These are phyloP conservation scores for Recurvirostra avosetta DNA, from an alignment of 2,113 vertebrate genomes.

Conservation along the genomic window DNA sequence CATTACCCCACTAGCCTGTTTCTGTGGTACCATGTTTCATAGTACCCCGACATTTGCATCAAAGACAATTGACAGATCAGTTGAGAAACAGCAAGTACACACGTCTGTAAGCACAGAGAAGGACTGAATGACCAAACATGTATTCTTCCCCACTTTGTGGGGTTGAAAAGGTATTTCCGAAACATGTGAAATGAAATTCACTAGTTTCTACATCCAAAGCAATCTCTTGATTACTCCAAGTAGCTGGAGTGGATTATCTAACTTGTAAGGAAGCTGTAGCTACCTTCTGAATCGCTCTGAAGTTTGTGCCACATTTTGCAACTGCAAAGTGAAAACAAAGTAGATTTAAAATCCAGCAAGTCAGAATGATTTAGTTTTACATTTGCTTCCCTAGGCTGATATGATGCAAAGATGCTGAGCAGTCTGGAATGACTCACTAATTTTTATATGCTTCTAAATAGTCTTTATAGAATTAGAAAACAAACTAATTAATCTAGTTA, in stretches of 20 bases:
- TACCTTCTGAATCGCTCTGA: background rate
- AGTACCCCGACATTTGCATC: background rate
- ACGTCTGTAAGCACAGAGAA: background rate
- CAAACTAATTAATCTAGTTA: background rate
- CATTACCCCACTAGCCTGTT: background rate
- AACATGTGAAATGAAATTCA: background rate
- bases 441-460: background rate
- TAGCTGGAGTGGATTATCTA: background rate
- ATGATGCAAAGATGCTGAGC: background rate
- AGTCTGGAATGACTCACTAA: background rate
- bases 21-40: background rate
- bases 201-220: background rate
- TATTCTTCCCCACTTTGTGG: background rate
- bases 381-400: background rate
- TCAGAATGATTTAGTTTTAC: background rate
- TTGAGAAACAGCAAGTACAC: background rate
- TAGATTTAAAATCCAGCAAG: background rate
- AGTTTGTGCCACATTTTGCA: background rate
- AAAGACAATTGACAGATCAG: background rate
- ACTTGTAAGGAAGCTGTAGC: background rate
- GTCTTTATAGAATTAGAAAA: background rate
- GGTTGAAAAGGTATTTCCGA: background rate
- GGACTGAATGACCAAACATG: background rate
- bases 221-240: background rate
- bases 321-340: background rate